Conservation (phyloP, 2,113 vertebrate species). For the Zosterops pallidus region DNA sequence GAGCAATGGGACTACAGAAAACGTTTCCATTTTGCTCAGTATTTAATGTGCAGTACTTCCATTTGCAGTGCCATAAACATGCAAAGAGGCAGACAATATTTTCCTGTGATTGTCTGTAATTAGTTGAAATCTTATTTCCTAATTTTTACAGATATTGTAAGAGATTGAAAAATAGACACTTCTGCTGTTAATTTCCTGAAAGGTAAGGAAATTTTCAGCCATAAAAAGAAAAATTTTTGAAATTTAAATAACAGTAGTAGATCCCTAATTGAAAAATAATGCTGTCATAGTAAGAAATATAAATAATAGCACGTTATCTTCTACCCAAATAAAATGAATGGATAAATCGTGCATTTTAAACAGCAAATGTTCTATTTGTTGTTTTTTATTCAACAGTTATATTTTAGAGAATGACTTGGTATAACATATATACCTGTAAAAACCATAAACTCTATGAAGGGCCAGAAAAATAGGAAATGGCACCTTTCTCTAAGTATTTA, state of each 20-base stretch:
- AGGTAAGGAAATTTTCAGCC: not conserved
- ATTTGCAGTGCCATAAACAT: not conserved
- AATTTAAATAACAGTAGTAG: not conserved
- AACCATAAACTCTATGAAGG: not conserved
- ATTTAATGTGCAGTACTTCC: not conserved
- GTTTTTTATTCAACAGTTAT: not conserved
- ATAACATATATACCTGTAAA: not conserved
- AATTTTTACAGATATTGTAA: not conserved
- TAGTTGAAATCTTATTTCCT: not conserved
- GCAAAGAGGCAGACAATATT: not conserved
- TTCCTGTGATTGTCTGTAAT: not conserved
- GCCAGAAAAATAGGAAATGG: not conserved
- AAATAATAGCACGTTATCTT: not conserved
- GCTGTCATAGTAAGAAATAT: not conserved
- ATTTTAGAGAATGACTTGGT: not conserved
- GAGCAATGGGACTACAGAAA: not conserved
- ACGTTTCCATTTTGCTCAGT: not conserved
- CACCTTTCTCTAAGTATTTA: not conserved
- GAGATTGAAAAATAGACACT: not conserved
- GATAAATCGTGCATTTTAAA: not conserved
- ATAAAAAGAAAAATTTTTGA: not conserved
- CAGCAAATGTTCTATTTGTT: not conserved
- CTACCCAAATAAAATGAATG: not conserved
- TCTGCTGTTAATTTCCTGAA: not conserved
- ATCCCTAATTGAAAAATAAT: not conserved